These are phyloP conservation scores for Equus przewalskii DNA, from an alignment of 2,113 vertebrate species.

Conservation along the genomic window DNA sequence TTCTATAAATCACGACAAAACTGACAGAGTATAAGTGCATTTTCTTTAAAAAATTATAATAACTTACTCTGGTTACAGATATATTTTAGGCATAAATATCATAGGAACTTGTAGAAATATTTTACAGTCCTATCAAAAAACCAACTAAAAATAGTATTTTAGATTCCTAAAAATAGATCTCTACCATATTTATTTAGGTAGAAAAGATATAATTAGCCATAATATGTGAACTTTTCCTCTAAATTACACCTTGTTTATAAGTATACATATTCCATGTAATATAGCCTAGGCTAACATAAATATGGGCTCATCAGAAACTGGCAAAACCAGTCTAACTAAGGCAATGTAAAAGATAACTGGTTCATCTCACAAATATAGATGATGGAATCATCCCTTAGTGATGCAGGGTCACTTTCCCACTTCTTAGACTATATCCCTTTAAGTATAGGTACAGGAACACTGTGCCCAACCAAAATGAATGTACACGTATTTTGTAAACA, in stretches of 20 bases:
- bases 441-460: background rate
- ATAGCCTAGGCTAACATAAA: background rate
- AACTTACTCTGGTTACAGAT: background rate
- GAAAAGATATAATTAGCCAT: background rate
- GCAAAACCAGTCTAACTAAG: background rate
- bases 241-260: background rate
- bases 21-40: background rate
- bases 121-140: background rate
- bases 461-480: background rate
- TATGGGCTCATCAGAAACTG: background rate
- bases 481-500: background rate
- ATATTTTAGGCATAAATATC: conserved; percentile 2
- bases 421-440: background rate
- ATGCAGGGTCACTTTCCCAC: background rate
- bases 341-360: background rate
- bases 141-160: background rate
- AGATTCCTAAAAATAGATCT: background rate
- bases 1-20: background rate
- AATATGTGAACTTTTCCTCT: background rate
- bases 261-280: background rate
- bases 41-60: conserved; percentile 5
- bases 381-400: background rate
- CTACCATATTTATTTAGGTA: background rate
- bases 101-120: background rate
- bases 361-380: background rate